Evolutionary conservation across 1,140 invertebrate species (phyloP).

Genomic region (Penaeus japonicus): DNA sequence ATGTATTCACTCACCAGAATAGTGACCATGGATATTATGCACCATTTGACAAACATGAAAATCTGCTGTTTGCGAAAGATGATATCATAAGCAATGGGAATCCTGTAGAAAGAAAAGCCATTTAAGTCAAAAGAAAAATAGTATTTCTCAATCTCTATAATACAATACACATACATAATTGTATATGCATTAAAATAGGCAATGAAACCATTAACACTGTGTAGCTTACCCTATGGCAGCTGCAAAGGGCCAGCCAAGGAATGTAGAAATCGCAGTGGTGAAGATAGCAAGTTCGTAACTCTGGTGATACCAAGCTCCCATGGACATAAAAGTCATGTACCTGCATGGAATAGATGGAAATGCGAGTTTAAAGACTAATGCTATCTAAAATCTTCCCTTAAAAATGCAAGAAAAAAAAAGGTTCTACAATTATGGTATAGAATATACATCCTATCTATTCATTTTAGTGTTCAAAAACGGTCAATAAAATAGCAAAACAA

Average conservation of each 20-base stretch:
- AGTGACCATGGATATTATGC: slow-evolving; percentile 70
- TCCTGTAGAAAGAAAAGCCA: slow-evolving; percentile 64
- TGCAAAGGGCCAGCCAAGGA: slow-evolving; percentile 90
- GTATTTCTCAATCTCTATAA: not conserved
- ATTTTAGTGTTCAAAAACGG: no score
- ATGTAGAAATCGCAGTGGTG: slow-evolving; percentile 78
- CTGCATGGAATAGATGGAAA: slow-evolving; percentile 62
- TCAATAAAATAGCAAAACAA: no score
- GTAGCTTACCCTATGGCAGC: slow-evolving; percentile 75
- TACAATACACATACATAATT: not conserved
- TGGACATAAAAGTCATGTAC: slow-evolving; percentile 79
- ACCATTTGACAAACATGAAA: slow-evolving; percentile 78
- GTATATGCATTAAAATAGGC: not conserved
- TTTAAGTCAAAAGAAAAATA: slow-evolving; percentile 18
- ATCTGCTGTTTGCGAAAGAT: slow-evolving; percentile 73
- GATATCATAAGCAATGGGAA: slow-evolving; percentile 92
- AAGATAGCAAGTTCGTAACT: slow-evolving; percentile 84
- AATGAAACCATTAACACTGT: not conserved
- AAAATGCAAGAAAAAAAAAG: no score
- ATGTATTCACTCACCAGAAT: slow-evolving; percentile 61
- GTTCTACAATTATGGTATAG: no score
- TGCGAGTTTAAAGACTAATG: not conserved
- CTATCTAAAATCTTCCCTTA: not conserved
- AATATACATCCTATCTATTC: no score
- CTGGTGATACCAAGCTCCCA: slow-evolving; percentile 85